A percentile compares a stretch with the other conserved stretches of the same genome.
Evolutionary conservation across 2,888 invertebrate genomes (phyloP).

Genomic region (Megaustenia siamemsis): DNA sequence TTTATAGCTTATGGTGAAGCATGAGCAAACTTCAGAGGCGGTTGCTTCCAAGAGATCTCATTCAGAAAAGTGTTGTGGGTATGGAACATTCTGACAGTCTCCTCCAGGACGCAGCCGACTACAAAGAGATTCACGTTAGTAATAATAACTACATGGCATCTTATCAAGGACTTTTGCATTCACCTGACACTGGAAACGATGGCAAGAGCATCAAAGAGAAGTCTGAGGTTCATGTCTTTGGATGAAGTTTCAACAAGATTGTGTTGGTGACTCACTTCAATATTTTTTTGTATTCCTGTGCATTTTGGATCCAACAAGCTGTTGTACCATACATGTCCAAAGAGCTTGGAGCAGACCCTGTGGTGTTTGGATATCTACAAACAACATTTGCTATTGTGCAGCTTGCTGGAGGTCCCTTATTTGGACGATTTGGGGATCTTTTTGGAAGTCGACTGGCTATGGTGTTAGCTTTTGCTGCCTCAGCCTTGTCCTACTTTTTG

Average conservation of each 20-base stretch:
- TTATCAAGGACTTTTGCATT: not conserved
- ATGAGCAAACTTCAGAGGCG: not conserved
- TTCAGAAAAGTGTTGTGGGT: not conserved
- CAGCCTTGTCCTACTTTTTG: constrained; percentile 70
- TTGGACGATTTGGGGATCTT: constrained; percentile 77
- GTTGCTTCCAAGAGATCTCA: not conserved
- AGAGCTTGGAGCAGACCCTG: constrained; percentile 75
- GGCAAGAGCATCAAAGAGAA: not conserved
- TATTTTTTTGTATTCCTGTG: constrained; percentile 56
- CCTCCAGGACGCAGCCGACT: constrained; percentile 4
- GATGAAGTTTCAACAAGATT: constrained; percentile 43
- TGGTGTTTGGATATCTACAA: constrained; percentile 77
- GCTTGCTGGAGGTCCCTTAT: constrained; percentile 77
- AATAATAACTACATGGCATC: not conserved
- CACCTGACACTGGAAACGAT: not conserved
- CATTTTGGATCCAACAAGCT: constrained; percentile 58
- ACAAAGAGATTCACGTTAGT: constrained; percentile 18
- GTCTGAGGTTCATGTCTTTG: constrained; percentile 17
- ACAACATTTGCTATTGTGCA: constrained; percentile 78
- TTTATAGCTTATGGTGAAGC: not conserved
- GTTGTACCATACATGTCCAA: constrained; percentile 72
- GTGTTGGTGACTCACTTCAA: constrained; percentile 54
- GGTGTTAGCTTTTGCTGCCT: constrained; percentile 73
- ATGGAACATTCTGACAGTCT: not conserved
- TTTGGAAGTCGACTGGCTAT: constrained; percentile 76